A percentile compares a stretch with the other conserved stretches of the same genome.
Evolutionary conservation across 2,888 invertebrate genomes (phyloP).

Genomic region (Nemurella pictetii): DNA sequence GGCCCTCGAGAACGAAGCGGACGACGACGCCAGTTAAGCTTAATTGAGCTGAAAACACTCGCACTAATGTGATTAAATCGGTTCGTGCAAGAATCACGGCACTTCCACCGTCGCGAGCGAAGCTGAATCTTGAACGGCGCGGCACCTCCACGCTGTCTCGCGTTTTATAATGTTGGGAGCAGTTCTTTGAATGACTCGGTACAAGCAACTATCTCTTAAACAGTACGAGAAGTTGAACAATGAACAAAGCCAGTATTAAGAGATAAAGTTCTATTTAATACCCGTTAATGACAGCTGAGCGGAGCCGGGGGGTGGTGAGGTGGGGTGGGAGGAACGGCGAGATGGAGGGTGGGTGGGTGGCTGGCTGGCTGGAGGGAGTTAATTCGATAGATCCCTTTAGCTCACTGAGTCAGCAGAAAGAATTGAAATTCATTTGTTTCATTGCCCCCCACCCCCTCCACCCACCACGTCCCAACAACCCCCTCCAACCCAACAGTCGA

Average conservation of each 20-base stretch:
- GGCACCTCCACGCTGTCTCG: no score
- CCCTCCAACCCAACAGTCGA: neutral
- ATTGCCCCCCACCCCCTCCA: neutral
- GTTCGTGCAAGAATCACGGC: neutral
- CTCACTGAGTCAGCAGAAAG: conserved; percentile 22
- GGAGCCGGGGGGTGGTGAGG: neutral
- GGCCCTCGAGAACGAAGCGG: no score
- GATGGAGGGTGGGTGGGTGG: neutral
- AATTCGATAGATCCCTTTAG: neutral
- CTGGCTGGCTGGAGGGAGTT: neutral
- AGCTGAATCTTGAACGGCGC: no score
- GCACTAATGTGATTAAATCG: no score
- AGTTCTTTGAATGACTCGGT: neutral
- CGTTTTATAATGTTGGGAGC: neutral
- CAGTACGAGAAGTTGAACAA: neutral
- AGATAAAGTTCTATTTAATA: conserved; percentile 18
- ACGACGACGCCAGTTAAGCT: no score
- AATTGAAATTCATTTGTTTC: conserved; percentile 16
- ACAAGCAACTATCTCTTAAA: neutral
- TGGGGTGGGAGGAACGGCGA: neutral
- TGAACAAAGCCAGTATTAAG: conserved; percentile 21
- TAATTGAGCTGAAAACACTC: no score
- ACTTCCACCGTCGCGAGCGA: neutral
- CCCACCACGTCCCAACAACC: neutral
- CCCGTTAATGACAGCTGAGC: conserved; percentile 17